Percentiles rank a stretch among this genome's conserved stretches.
phyloP scores from a whole-genome alignment of 2,113 vertebrate genomes.

The Amblyopsis rosae region DNA sequence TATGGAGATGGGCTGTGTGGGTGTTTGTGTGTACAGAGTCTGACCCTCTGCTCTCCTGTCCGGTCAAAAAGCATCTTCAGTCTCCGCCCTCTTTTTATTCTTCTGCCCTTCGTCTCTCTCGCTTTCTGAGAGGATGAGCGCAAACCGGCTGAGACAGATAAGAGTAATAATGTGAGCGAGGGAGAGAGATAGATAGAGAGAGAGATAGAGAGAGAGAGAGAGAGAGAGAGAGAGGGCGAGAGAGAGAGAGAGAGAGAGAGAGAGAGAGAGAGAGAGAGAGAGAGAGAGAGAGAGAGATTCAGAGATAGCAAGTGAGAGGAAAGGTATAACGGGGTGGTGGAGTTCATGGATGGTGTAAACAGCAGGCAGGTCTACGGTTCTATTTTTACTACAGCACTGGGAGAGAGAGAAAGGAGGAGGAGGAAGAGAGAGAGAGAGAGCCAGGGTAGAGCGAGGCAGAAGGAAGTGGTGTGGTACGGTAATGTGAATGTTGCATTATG shows the following conservation, averaged over 20 bases:
- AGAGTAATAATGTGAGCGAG: constrained; percentile 65
- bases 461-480: constrained; percentile 62
- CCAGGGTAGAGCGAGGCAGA: constrained; percentile 28
- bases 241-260: too few relatives aligned
- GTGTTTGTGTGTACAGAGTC: constrained; percentile 62
- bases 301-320: constrained; percentile 16
- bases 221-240: background rate
- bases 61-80: constrained; percentile 38
- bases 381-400: constrained; percentile 62
- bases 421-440: background rate
- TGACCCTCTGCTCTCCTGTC: constrained; percentile 56
- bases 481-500: constrained; percentile 67
- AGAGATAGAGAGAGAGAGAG: constrained; percentile 21
- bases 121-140: constrained; percentile 33
- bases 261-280: constrained; percentile 21
- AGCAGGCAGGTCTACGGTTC: constrained; percentile 62
- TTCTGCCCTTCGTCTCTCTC: constrained; percentile 25
- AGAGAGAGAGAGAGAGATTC: constrained; percentile 19
- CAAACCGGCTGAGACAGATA: constrained; percentile 57
- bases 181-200: constrained; percentile 6
- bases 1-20: constrained; percentile 55
- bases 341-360: constrained; percentile 64
- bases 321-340: constrained; percentile 9
- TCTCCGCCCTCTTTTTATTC: constrained; percentile 40
- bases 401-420: constrained; percentile 1